Percentiles rank a stretch among this genome's conserved stretches.
Evolutionary conservation across 2,113 vertebrate species (phyloP).

Genomic region (Archocentrus centrarchus): DNA sequence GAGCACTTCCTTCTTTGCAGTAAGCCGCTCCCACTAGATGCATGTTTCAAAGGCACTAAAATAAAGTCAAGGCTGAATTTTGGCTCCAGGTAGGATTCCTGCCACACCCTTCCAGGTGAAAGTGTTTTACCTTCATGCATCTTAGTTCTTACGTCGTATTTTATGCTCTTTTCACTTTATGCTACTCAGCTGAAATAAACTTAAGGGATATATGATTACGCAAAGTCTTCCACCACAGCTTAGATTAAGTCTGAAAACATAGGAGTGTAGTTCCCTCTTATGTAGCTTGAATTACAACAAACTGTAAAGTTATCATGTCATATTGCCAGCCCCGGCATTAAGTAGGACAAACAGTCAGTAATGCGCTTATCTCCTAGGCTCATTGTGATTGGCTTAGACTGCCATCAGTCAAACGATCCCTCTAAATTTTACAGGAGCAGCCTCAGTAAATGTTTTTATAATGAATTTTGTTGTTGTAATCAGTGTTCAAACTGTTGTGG

Average conservation of each 20-base stretch:
- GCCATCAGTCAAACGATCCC: neutral
- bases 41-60: neutral
- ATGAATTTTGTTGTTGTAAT: neutral
- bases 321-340: neutral
- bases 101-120: neutral
- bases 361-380: neutral
- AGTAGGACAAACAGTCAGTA: neutral
- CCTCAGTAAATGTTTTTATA: neutral
- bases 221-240: neutral
- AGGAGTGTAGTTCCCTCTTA: neutral
- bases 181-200: neutral
- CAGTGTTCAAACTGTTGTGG: constrained; percentile 1
- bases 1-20: neutral
- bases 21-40: neutral
- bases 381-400: neutral
- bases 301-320: neutral
- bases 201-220: neutral
- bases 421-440: neutral
- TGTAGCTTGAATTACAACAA: neutral
- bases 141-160: neutral
- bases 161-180: neutral
- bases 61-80: neutral
- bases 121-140: neutral
- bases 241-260: neutral
- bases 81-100: neutral